Conservation (phyloP, 2,113 vertebrate species). For the Thinocorus orbignyianus region DNA sequence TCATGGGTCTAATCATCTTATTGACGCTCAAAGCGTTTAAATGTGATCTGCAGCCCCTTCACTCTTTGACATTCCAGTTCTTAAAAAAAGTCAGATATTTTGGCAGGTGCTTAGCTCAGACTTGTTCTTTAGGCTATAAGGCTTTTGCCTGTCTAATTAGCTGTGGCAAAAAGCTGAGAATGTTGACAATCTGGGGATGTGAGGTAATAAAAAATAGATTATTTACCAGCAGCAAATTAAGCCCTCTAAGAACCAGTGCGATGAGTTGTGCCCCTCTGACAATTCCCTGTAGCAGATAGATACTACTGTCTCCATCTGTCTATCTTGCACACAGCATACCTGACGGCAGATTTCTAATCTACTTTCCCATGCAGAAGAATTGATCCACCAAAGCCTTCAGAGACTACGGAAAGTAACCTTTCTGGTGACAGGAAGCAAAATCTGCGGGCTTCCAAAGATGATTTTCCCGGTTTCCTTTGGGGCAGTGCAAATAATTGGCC, state of each 20-base stretch:
- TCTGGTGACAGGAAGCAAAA: conserved; percentile 41
- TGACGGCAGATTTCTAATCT: conserved; percentile 49
- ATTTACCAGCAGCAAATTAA: conserved; percentile 70
- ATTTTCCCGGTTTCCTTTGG: conserved; percentile 3
- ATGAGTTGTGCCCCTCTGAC: conserved; percentile 59
- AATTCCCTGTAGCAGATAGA: conserved; percentile 40
- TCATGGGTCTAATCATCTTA: conserved; percentile 70
- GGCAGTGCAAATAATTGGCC: conserved; percentile 47
- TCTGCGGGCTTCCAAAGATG: neutral
- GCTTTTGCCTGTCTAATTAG: conserved; percentile 75
- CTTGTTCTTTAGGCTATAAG: conserved; percentile 65
- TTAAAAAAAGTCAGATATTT: conserved; percentile 63
- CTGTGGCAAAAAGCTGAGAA: conserved; percentile 66
- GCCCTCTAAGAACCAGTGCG: conserved; percentile 43
- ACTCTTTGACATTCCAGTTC: conserved; percentile 63
- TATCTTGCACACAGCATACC: conserved; percentile 16
- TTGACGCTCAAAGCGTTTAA: conserved; percentile 69
- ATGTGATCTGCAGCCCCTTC: conserved; percentile 68
- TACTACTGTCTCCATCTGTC: conserved; percentile 59
- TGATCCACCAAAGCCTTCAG: conserved; percentile 41
- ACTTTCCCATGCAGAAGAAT: conserved; percentile 44
- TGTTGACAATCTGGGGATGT: conserved; percentile 69
- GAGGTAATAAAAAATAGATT: conserved; percentile 69
- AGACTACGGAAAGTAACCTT: conserved; percentile 43
- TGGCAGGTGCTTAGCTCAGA: conserved; percentile 69